These are phyloP conservation scores for Aphyosemion australe DNA, from an alignment of 2,113 vertebrate species.

Conservation along the genomic window DNA sequence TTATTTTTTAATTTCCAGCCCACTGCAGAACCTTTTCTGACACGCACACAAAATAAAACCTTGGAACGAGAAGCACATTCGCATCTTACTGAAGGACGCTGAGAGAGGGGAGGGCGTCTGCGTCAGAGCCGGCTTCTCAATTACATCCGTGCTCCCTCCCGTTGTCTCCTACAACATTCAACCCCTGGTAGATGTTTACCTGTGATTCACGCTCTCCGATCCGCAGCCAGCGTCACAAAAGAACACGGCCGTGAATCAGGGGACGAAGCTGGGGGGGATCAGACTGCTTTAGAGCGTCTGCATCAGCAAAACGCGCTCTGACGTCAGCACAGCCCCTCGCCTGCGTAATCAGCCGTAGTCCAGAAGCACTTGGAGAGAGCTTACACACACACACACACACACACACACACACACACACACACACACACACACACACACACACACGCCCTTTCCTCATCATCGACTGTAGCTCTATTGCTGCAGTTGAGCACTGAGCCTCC, in stretches of 20 bases:
- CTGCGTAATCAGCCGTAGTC: constrained; percentile 23
- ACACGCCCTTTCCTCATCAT: constrained; percentile 4
- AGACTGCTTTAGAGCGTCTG: constrained; percentile 11
- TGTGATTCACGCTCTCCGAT: constrained; percentile 39
- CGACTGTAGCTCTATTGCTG: constrained; percentile 20
- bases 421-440: constrained; percentile 1
- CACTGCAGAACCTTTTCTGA: constrained; percentile 41
- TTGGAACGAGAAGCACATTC: constrained; percentile 53
- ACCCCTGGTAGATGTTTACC: constrained; percentile 13
- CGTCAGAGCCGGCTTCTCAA: constrained; percentile 40
- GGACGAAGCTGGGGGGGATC: constrained; percentile 11
- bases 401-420: constrained; percentile 11
- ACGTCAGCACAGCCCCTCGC: constrained; percentile 37
- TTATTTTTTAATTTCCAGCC: constrained; percentile 8
- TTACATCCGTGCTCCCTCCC: not conserved
- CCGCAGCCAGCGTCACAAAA: constrained; percentile 12
- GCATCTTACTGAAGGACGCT: constrained; percentile 16
- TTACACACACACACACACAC: constrained; percentile 8
- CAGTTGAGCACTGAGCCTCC: constrained; percentile 15
- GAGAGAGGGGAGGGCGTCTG: constrained; percentile 20
- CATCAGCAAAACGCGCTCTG: constrained; percentile 44
- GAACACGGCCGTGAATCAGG: constrained; percentile 17
- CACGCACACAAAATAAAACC: constrained; percentile 19
- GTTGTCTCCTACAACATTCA: not conserved
- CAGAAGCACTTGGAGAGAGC: not conserved